phyloP scores from a whole-genome alignment of 1,140 invertebrate species.

The Zophobas morio region DNA sequence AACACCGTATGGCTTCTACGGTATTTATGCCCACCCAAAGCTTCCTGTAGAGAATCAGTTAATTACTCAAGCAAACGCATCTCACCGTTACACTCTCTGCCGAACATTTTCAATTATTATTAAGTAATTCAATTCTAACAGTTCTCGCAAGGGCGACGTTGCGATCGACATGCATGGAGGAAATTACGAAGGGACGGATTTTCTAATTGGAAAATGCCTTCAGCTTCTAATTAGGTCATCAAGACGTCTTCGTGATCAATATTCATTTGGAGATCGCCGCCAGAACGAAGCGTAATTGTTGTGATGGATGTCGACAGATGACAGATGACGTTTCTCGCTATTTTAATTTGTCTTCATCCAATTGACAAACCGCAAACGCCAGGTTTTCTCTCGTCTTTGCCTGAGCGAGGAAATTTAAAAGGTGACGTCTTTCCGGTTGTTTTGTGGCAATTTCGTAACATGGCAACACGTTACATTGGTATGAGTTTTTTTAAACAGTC shows the following conservation, averaged over 20 bases:
- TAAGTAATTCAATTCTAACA: neutral
- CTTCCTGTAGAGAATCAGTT: conserved; percentile 15
- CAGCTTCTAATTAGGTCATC: conserved; percentile 2
- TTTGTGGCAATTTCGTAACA: neutral
- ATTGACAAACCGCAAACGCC: conserved; percentile 7
- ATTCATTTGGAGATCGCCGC: conserved; percentile 29
- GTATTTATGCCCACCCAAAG: neutral
- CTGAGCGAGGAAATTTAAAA: neutral
- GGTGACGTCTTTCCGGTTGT: neutral
- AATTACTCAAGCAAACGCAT: conserved; percentile 1
- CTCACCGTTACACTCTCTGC: neutral
- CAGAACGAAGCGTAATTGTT: conserved; percentile 20
- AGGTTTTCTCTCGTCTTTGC: neutral
- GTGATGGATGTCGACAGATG: conserved; percentile 32
- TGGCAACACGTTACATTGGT: neutral
- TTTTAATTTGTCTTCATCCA: conserved; percentile 38
- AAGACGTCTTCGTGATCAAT: conserved; percentile 29
- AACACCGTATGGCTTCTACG: conserved; percentile 24
- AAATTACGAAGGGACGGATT: conserved; percentile 2
- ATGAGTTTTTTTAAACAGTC: no score
- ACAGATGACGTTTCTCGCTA: conserved; percentile 6
- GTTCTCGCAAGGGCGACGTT: neutral
- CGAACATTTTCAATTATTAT: conserved; percentile 16
- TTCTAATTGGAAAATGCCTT: conserved; percentile 16
- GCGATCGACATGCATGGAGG: neutral